A percentile compares a stretch with the other conserved stretches of the same genome.
phyloP scores from a whole-genome alignment of 2,888 invertebrate genomes.

The Chydorus sphaericus region DNA sequence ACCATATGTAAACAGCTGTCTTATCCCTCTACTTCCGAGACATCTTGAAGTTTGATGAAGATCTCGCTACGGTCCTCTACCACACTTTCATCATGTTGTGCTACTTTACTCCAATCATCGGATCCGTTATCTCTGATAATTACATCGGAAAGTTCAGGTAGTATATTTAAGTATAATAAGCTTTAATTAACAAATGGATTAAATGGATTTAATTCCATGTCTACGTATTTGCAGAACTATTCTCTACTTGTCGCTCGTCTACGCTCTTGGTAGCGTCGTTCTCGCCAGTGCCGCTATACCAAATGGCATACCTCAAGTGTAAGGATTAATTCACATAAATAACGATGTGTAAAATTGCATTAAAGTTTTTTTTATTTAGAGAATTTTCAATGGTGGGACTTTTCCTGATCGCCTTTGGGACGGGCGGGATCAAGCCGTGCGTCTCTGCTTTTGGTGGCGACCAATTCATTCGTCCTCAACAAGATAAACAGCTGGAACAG shows the following conservation, averaged over 20 bases:
- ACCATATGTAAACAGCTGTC: slow-evolving; percentile 50
- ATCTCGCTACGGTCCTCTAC: slow-evolving; percentile 69
- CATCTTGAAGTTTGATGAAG: slow-evolving; percentile 53
- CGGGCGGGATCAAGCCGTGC: slow-evolving; percentile 92
- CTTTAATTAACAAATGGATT: neutral
- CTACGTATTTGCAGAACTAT: slow-evolving; percentile 32
- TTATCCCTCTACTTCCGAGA: slow-evolving; percentile 73
- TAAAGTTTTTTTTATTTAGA: slow-evolving; percentile 21
- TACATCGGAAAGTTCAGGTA: slow-evolving; percentile 73
- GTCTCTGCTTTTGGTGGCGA: slow-evolving; percentile 92
- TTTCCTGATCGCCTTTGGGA: slow-evolving; percentile 62
- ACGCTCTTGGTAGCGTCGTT: slow-evolving; percentile 34
- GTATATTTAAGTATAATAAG: neutral
- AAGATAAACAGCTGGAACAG: slow-evolving; percentile 56
- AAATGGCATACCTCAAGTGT: slow-evolving; percentile 20
- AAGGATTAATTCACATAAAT: slow-evolving; percentile 12
- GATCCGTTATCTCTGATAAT: slow-evolving; percentile 88
- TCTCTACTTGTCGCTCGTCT: slow-evolving; percentile 37
- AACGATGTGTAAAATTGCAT: neutral
- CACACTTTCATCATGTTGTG: slow-evolving; percentile 79
- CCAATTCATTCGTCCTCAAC: slow-evolving; percentile 69
- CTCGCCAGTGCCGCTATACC: slow-evolving; percentile 34
- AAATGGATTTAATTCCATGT: neutral
- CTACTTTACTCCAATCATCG: slow-evolving; percentile 75
- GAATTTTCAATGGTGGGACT: slow-evolving; percentile 33